These are phyloP conservation scores for Pentamera pediparva DNA, from an alignment of 53 echinoderm and acorn worm species.

Conservation along the genomic window DNA sequence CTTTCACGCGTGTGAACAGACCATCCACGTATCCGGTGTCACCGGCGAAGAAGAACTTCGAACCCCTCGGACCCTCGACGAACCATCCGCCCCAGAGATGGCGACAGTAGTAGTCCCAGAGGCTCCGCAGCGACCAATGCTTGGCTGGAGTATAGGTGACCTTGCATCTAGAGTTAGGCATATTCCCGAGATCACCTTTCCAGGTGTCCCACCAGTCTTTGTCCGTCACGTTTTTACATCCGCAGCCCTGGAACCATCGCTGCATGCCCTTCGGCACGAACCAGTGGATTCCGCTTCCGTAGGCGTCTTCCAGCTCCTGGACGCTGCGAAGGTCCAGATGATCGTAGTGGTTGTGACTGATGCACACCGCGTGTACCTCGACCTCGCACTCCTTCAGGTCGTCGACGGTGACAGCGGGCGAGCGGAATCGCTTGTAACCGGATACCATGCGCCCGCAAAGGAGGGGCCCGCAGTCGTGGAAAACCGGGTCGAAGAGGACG, in stretches of 20 bases:
- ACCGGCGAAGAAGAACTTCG: conserved; percentile 85
- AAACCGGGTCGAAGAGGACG: conserved; percentile 86
- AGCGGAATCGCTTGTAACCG: conserved; percentile 69
- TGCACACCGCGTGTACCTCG: conserved; percentile 55
- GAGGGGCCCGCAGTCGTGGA: conserved; percentile 69
- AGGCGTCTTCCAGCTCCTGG: conserved; percentile 42
- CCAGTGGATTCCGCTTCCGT: conserved; percentile 62
- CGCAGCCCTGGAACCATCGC: conserved; percentile 65
- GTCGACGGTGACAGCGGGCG: conserved; percentile 52
- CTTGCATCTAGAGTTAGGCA: not conserved
- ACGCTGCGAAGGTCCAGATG: conserved; percentile 78
- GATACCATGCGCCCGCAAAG: conserved; percentile 24
- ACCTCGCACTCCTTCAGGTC: conserved; percentile 52
- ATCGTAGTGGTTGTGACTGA: conserved; percentile 92
- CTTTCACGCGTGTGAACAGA: conserved; percentile 23
- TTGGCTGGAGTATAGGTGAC: conserved; percentile 83
- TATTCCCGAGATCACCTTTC: not conserved
- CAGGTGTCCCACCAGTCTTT: conserved; percentile 86
- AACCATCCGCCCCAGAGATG: conserved; percentile 89
- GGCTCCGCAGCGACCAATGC: conserved; percentile 64
- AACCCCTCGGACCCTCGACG: conserved; percentile 71
- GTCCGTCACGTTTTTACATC: conserved; percentile 72
- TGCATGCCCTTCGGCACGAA: conserved; percentile 73
- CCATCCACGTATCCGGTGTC: conserved; percentile 71
- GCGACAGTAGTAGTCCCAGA: conserved; percentile 36